Evolutionary conservation across 2,888 invertebrate species (phyloP).

Genomic region (Arge pagana): DNA sequence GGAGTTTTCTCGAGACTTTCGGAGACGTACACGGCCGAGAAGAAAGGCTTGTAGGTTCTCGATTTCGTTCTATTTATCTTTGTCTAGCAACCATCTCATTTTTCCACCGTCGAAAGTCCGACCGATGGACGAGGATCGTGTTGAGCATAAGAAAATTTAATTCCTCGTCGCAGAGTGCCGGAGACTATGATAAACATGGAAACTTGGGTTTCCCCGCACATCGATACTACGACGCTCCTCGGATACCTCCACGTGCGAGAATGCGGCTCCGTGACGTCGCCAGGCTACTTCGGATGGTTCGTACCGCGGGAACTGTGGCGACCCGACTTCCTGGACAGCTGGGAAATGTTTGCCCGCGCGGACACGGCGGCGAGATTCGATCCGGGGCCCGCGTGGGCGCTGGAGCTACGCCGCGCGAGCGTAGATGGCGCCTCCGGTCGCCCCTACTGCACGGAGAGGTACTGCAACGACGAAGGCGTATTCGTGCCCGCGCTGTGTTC

Average conservation of each 20-base stretch:
- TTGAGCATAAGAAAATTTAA: too few species aligned
- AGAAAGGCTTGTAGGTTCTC: slow-evolving; percentile 43
- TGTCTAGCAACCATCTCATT: too few species aligned
- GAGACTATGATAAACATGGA: slow-evolving; percentile 70
- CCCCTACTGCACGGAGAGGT: slow-evolving; percentile 59
- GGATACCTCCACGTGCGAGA: slow-evolving; percentile 57
- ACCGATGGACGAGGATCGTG: too few species aligned
- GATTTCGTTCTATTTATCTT: too few species aligned
- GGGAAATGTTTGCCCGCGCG: slow-evolving; percentile 62
- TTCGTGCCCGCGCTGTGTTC: slow-evolving; percentile 66
- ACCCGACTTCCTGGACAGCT: slow-evolving; percentile 59
- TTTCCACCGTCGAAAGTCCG: too few species aligned
- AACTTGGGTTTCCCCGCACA: slow-evolving; percentile 70
- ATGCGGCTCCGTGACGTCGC: slow-evolving; percentile 61
- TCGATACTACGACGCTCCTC: slow-evolving; percentile 60
- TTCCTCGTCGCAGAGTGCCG: slow-evolving; percentile 59
- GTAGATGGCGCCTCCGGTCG: slow-evolving; percentile 37
- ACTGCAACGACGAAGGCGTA: slow-evolving; percentile 62
- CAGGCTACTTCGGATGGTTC: slow-evolving; percentile 71
- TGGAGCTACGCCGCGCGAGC: slow-evolving; percentile 47
- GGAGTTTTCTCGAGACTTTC: slow-evolving; percentile 52
- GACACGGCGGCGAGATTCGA: slow-evolving; percentile 61
- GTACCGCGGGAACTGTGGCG: slow-evolving; percentile 59
- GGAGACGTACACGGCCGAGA: slow-evolving; percentile 33
- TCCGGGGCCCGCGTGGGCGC: slow-evolving; percentile 50